Evolutionary conservation across 2,888 invertebrate genomes (phyloP).

Genomic region (Andrena dorsata): DNA sequence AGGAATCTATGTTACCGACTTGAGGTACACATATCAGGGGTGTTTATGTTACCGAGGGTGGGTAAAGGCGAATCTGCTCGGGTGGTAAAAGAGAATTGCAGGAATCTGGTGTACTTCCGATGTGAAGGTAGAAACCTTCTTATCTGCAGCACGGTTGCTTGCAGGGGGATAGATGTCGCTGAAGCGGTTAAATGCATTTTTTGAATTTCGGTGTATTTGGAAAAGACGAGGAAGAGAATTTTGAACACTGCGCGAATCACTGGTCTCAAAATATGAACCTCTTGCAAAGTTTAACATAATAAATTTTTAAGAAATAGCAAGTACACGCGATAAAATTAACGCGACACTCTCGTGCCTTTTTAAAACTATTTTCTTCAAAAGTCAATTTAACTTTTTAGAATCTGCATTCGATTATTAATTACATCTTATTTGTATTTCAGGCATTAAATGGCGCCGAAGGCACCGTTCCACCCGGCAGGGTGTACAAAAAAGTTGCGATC

Average conservation of each 20-base stretch:
- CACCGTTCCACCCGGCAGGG: constrained; percentile 85
- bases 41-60: not conserved
- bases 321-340: not conserved
- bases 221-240: not conserved
- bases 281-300: no score
- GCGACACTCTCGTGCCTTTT: not conserved
- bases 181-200: not conserved
- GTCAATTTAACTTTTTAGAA: not conserved
- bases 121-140: constrained; percentile 13
- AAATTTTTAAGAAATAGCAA: no score
- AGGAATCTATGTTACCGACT: constrained; percentile 38
- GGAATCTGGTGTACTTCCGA: not conserved
- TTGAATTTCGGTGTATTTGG: not conserved
- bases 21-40: not conserved
- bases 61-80: not conserved
- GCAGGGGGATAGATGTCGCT: constrained; percentile 23
- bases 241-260: not conserved
- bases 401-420: constrained; percentile 29
- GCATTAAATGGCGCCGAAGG: constrained; percentile 88
- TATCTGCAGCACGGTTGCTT: not conserved
- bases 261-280: no score
- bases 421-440: constrained; percentile 83
- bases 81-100: constrained; percentile 49
- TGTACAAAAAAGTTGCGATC: constrained; percentile 96
- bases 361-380: not conserved